Evolutionary conservation across 2,113 vertebrate species (phyloP), one percentile per base, ranked within the genome.

Genomic region (Tupaia chinensis): DNA sequence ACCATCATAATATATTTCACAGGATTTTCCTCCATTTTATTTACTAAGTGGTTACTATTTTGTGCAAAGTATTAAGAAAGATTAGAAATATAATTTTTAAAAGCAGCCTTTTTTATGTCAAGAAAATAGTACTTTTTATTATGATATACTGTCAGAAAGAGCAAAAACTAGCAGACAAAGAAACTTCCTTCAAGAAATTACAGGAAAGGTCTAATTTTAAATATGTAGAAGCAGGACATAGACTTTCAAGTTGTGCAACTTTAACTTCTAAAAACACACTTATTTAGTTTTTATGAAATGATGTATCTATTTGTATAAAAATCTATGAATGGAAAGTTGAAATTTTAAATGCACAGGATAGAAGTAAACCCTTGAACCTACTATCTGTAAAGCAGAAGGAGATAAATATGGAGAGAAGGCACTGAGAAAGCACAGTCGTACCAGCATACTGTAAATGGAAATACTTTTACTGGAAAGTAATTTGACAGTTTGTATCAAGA

Each of bases 1-100:
- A 22, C 14, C n/a, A 44, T 95, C 77, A 90, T 78, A 81, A 96
- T 56, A 81, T 78, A 78, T 93, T 79, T 22, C 17, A 85, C n/a
- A 93, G 5, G 25, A 58, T 88, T 97, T 96, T 81, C 97, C 12
- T 95, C 78, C 15, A 27, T 95, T 96, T 87, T 92, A 77, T 95
- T 93, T 89, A 94, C 54, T 1, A 73, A 74, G 12, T 66, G 73
- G 70, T 82, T 73, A 22, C 7, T 61, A 7, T 84, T 93, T 94
- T 77, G 10, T 32, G 60, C 85, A 89, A 97, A 94, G 77, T 60
- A 61, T 95, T 98, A 96, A 97, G 95, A 86, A 97, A 85, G 84
- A 73, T 25, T 61, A 82, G 12, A 69, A 94, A 32, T 92, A 32
- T 20, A 29, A 72, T 1, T 44, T 44, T 44, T 44, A 44, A 44